Percentiles rank a stretch among this genome's conserved stretches.
phyloP scores from a whole-genome alignment of 2,888 invertebrate genomes.

The Andrena praecox region DNA sequence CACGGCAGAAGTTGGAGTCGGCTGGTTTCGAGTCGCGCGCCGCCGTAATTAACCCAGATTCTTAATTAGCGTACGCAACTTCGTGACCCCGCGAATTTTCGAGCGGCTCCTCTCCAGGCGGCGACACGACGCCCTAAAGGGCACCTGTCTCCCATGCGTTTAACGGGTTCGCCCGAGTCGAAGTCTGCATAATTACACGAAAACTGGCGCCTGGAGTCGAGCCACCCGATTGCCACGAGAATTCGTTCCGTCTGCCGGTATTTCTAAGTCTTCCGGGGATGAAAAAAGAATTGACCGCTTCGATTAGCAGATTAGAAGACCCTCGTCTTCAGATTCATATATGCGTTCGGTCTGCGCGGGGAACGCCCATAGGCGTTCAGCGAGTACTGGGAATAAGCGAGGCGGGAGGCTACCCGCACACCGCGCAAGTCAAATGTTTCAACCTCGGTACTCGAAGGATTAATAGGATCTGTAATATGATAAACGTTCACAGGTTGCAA shows the following conservation, averaged over 20 bases:
- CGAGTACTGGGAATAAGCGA: no score
- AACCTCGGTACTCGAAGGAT: no score
- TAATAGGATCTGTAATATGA: no score
- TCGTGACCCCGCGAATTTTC: constrained; percentile 53
- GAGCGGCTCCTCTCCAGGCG: neutral
- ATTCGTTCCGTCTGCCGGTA: neutral
- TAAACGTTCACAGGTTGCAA: no score
- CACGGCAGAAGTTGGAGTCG: constrained; percentile 32
- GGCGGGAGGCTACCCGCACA: no score
- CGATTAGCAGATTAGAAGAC: neutral
- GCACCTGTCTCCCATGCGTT: constrained; percentile 11
- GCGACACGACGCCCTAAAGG: neutral
- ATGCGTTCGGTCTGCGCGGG: no score
- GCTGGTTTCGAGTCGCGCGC: constrained; percentile 31
- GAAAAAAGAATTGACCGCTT: neutral
- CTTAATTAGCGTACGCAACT: constrained; percentile 66
- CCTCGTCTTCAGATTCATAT: no score
- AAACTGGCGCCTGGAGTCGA: neutral
- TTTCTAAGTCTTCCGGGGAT: neutral
- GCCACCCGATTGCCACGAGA: no score
- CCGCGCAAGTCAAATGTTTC: no score
- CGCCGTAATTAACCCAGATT: constrained; percentile 67
- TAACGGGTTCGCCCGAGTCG: neutral
- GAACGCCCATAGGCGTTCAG: no score
- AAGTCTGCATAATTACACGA: neutral